A percentile compares a stretch with the other conserved stretches of the same genome.
Conservation (phyloP, 2,797 vertebrate species). For the Capromys pilorides region DNA sequence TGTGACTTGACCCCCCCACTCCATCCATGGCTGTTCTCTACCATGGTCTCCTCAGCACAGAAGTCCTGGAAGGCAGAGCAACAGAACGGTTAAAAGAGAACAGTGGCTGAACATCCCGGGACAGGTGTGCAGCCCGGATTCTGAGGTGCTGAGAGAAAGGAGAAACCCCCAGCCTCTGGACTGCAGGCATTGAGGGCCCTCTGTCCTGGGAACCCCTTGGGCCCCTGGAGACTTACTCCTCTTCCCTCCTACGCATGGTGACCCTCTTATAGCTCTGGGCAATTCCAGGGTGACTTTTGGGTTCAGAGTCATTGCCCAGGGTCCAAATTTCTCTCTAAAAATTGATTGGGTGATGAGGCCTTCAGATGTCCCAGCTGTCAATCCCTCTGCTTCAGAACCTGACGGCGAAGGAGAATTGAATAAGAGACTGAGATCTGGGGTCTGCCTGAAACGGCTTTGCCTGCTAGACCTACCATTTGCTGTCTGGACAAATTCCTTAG, state of each 20-base stretch:
- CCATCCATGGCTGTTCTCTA: neutral
- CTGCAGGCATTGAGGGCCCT: neutral
- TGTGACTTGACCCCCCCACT: neutral
- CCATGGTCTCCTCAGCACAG: neutral
- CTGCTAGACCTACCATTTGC: neutral
- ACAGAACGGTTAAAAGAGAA: neutral
- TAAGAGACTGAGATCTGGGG: neutral
- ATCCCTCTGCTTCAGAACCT: neutral
- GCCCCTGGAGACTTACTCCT: neutral
- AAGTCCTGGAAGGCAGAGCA: neutral
- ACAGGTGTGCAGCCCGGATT: neutral
- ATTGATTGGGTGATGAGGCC: neutral
- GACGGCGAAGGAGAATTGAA: neutral
- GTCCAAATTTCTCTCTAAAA: neutral
- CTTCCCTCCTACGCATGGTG: neutral
- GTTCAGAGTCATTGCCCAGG: neutral
- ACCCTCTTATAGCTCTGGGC: conserved; percentile 27
- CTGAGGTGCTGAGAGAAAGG: neutral
- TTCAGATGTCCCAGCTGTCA: neutral
- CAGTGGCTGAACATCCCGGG: accelerated
- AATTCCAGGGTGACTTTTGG: conserved; percentile 2
- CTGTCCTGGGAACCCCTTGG: neutral
- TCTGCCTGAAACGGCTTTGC: neutral
- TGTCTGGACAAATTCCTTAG: neutral
- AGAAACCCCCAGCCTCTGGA: neutral